Evolutionary conservation across 2,113 vertebrate genomes (phyloP), one percentile per base, ranked within the genome.

Genomic region (Gyps fulvus): DNA sequence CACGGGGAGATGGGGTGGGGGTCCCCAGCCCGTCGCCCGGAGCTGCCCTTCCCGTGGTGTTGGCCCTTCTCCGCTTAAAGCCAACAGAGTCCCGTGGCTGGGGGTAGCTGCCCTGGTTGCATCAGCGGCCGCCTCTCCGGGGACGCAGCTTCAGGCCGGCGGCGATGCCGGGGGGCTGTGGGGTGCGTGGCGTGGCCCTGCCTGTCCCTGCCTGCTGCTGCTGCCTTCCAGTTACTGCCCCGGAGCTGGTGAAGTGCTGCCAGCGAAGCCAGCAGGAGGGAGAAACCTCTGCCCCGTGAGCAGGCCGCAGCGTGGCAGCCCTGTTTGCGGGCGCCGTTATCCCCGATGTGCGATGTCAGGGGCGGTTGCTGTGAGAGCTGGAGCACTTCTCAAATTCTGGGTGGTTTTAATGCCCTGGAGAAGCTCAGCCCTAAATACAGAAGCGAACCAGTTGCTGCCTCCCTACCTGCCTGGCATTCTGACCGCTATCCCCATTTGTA

Each of bases 321-420:
- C 50, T 7, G 14, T 20, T 27, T 1, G 2, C 0, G 62, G 54
- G 43, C n/a, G 27, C 7, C 3, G 2, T 15, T 43, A 0, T 6
- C 10, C 15, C 36, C 2, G 3, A 0, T 0, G 10, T 8, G 66
- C 5, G 0, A 1, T 23, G 47, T 29, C 19, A 2, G n/a, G 16
- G 22, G n/a, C 0, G 1, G 42, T 16, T 21, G 58, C 61, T 20
- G 50, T 1, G 45, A 45, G 82, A 15, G 20, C 45, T 7, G 61
- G 50, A 58, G 79, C 7, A 0, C 6, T 0, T 7, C 17, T 16
- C 72, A 6, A 2, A 5, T 42, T 11, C 16, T 6, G 15, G 16
- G 23, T 36, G 42, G 1, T 32, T 19, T 3, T 15, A 34, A 1
- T 5, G 10, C 42, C 61, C 27, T 16, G 49, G 36, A 2, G 2